Evolutionary conservation across 2,888 invertebrate species (phyloP), one percentile per base, ranked within the genome.

Genomic region (Omphaloscelis lunosa): DNA sequence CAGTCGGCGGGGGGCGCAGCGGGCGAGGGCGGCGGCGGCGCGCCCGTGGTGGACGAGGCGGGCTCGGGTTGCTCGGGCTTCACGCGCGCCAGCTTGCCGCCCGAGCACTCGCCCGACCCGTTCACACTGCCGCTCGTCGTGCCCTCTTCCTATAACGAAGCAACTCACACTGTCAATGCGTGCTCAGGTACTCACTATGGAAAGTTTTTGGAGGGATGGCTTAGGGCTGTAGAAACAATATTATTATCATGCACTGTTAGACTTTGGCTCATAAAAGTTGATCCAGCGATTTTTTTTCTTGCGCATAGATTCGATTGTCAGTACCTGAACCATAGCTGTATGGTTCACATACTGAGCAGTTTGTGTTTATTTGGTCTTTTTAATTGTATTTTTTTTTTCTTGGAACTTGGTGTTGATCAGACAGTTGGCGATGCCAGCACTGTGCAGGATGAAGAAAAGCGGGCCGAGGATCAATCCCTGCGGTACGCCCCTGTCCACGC

Each of bases 1-100:
- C 99, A 99, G 91, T 99, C 98, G 39, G 97, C 97, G 41, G 98
- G 98, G 74, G 97, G 97, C 56, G 97, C 76, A 80, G 81, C 77
- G 29, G 91, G 90, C 70, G 94, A 91, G 61, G 96, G 93, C 78
- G 97, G 91, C 39, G 96, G 95, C 75, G 94, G 97, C 88, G 93
- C 93, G 85, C 97, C 96, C 39, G 98, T 98, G 0, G 98, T 98
- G 0, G 98, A 98, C 6, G 98, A 98, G 4, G 98, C 98, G 41
- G 98, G 97, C 95, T 98, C 98, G 70, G 95, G 92, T 77, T 98
- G 97, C 95, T 98, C 98, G 75, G 95, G 94, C 59, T 96, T 96
- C 84, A 95, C 95, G 39, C 97, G 96, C 84, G 97, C 96, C 85
- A 95, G 77, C 86, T 96, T 96, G 7, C 87, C 86, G 41, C 90